phyloP scores from a whole-genome alignment of 2,113 vertebrate species.

The Vireo altiloquus region DNA sequence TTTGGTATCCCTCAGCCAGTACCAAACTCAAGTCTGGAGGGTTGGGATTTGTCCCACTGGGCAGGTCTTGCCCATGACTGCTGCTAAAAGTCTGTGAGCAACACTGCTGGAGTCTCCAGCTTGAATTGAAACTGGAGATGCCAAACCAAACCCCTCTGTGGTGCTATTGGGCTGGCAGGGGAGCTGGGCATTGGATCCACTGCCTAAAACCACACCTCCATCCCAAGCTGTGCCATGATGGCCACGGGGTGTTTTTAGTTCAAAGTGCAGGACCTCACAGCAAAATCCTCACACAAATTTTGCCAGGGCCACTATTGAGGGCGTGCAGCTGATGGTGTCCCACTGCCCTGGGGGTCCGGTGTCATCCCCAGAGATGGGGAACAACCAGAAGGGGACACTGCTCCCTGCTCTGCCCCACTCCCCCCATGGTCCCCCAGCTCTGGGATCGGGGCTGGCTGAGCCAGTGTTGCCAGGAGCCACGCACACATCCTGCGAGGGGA shows the following conservation, averaged over 20 bases:
- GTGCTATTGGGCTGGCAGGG: neutral
- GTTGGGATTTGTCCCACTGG: neutral
- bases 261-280: neutral
- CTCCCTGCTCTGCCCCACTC: fast-evolving
- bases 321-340: neutral
- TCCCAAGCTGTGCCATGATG: neutral
- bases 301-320: fast-evolving
- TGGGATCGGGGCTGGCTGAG: neutral
- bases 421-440: fast-evolving
- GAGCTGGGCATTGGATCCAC: neutral
- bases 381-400: neutral
- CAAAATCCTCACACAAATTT: neutral
- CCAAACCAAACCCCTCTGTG: fast-evolving
- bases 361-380: fast-evolving
- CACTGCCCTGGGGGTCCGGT: fast-evolving
- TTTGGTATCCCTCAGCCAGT: neutral
- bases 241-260: fast-evolving
- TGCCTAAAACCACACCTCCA: neutral
- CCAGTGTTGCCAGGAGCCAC: neutral
- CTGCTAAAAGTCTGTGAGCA: neutral
- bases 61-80: neutral
- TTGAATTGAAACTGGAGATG: neutral
- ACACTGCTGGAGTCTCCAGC: neutral
- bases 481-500: neutral
- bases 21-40: fast-evolving